Base-by-base conservation (phyloP, 2,888 invertebrate species). In the Thumatha senex region DNA sequence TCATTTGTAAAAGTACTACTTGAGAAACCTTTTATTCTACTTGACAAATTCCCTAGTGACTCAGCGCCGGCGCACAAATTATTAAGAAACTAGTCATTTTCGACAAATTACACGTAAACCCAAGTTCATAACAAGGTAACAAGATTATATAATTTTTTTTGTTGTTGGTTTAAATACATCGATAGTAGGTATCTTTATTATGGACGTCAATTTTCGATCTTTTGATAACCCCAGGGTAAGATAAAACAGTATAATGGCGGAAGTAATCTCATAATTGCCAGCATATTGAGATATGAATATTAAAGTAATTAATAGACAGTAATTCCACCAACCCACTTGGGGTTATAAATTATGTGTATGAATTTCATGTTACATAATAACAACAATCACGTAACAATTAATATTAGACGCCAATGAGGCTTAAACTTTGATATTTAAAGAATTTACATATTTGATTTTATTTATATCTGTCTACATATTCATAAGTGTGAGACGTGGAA, bases 81-180 rank as follows among this genome's bases (percentile, higher is more conserved):
- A 40, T 66, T 67, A 57, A 38, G 59, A 57, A 61, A 61, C 57
- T 40, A 58, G 70, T 64, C 71, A 75, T 75, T 70, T 69, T 48
- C 60, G 57, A 52, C 56, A 67, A 74, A 70, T 74, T 68, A 58
- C 49, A 53, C 51, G 53, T 56, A 58, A 50, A 53, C 53, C 49
- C 40, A 44, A 52, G 55, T 56, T 58, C 48, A 61, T 49, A 13
- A 18, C 60, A 31, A 53, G 48, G 48, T 53, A 39, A 42, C 56
- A 34, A 46, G 40, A 46, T 29, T n/a, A 15, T 34, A 13, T n/a
- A 15, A 47, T 41, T 44, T 13, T 46, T 15, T 46, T 43, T 54
- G 18, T 24, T 5, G 18, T 58, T 51, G 51, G 7, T 29, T 54
- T 48, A 41, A 42, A 48, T 41, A 50, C 48, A 48, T 13, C 34